Conservation (phyloP, 2,888 invertebrate species). For the Drosophila leonis region DNA sequence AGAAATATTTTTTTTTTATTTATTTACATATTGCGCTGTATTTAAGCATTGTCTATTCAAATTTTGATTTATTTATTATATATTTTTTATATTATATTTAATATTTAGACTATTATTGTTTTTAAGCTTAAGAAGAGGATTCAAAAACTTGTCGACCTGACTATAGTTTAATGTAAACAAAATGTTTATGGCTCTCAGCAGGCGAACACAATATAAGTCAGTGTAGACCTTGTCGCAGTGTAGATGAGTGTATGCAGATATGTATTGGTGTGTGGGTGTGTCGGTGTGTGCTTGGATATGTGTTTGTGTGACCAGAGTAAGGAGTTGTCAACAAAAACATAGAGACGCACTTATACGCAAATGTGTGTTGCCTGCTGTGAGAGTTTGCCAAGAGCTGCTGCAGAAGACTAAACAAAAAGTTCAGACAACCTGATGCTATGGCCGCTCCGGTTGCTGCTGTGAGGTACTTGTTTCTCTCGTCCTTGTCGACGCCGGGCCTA, state of each 20-base stretch:
- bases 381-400: conserved; percentile 36
- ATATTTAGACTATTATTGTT: not conserved
- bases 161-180: conserved; percentile 41
- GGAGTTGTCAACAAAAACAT: conserved; percentile 79
- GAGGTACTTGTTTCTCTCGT: conserved; percentile 25
- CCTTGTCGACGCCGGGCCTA: conserved; percentile 16
- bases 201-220: conserved; percentile 52
- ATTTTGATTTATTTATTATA: not conserved
- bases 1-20: too few relatives aligned
- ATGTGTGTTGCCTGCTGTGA: conserved; percentile 45
- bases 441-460: conserved; percentile 28
- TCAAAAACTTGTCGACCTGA: conserved; percentile 47
- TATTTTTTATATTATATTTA: not conserved
- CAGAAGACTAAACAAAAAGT: conserved; percentile 63
- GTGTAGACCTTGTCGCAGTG: conserved; percentile 28
- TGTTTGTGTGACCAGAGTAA: conserved; percentile 52
- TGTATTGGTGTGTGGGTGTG: not conserved
- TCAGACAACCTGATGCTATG: conserved; percentile 60
- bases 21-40: too few relatives aligned
- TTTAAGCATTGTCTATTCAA: too few relatives aligned
- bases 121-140: conserved; percentile 7
- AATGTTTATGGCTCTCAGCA: conserved; percentile 42
- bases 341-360: conserved; percentile 74
- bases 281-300: conserved; percentile 11
- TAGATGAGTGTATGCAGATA: not conserved